Base-by-base conservation (phyloP, 2,113 vertebrate species). In the Pachypanchax playfairii region DNA sequence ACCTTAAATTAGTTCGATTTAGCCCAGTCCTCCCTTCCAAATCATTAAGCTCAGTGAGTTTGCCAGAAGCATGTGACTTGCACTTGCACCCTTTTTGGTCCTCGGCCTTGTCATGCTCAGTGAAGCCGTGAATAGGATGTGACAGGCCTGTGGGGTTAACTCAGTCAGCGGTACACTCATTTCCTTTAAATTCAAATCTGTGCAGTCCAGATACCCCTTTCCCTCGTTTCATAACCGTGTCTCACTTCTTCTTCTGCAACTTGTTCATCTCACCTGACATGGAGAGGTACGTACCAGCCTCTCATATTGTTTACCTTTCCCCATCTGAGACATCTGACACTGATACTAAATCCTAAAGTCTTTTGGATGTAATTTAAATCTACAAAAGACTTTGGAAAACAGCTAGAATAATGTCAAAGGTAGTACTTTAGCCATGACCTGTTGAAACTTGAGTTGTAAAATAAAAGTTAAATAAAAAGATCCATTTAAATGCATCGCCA, bases 131-230 rank as follows among this genome's bases (percentile, higher is more conserved):
- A 90, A 92, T 87, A 74, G 77, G 83, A 91, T 83, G 65, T 87
- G 88, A 90, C 90, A 85, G 68, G 83, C 85, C 86, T 85, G 76
- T 73, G 75, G 85, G 91, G 88, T 87, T 88, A 86, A 85, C 76
- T 69, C 87, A 77, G 88, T 85, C 85, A 80, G 79, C 54, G 67
- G 73, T 38, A 55, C 76, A 50, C 65, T 73, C 65, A 59, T 85
- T 64, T 87, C 80, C 74, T 83, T 77, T 60, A 73, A 79, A 84
- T 73, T 77, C 44, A 82, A 71, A 75, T 69, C 78, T 65, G 59
- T 50, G 52, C 72, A 72, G 72, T 80, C 35, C 47, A 75, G 48
- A 70, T 54, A 56, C 56, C 75, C 39, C 41, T 49, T 58, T 66
- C 50, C 52, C 20, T 55, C 29, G 66, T 62, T 75, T 41, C 61